Evolutionary conservation across 2,113 vertebrate species (phyloP), one percentile per base, ranked within the genome.

Genomic region (Garra rufa): DNA sequence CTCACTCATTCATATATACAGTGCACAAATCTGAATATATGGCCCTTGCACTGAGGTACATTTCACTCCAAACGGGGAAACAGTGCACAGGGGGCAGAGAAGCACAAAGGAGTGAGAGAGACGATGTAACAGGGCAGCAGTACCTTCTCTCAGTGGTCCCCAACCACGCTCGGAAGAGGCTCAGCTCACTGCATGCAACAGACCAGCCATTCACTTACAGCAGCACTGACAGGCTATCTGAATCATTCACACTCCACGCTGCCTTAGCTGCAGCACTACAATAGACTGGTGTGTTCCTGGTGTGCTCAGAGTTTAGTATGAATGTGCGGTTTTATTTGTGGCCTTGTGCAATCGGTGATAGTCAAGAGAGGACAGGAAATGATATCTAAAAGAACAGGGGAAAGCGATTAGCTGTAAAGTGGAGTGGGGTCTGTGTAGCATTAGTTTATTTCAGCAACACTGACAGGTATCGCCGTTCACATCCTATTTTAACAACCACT

Each of bases 91-190:
- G 26, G 59, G 57, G 24, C 14, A 63, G 13, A 44, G 55, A 44
- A 55, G 24, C 30, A 71, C 75, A 70, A 3, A 70, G 76, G 14
- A 73, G 17, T 73, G 50, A 70, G 78, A 46, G 77, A 80, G 26
- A 46, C 10, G 3, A 77, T 44, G 86, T 88, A 87, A 78, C 87
- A 85, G 82, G 65, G 43, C 76, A 89, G 83, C 3, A 43, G 90
- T 93, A 93, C 92, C 92, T 91, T 92, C 89, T 91, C 83, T 92
- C 90, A 92, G 87, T 89, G 77, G 89, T 92, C 91, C 90, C 92
- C 89, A 92, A 92, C 91, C 91, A 93, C 85, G 89, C 89, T 90
- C 90, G 91, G 92, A 94, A 93, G 86, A 90, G 89, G 70, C 89
- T 89, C 85, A 94, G 92, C 78, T 92, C 92, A 89, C 88, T 88